Evolutionary conservation across 1,140 invertebrate genomes (phyloP), one percentile per base, ranked within the genome.

Genomic region (Aphelenchoides fujianensis): DNA sequence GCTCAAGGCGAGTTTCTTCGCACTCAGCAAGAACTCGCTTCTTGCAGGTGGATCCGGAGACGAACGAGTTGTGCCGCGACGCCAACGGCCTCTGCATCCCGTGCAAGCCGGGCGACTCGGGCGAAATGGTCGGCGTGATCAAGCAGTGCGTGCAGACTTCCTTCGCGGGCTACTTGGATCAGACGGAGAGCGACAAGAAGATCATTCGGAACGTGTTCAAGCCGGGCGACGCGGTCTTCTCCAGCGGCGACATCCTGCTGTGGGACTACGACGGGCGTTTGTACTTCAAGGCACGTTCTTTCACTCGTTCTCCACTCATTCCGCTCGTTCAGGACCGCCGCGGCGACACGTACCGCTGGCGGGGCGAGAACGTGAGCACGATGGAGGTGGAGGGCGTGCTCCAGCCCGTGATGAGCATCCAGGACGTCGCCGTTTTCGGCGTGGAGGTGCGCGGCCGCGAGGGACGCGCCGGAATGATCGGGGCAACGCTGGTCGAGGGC

Each of bases 351-450:
- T 23, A 68, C 1, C 1, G 35, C 41, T 83, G 81, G 82, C 92
- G 92, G 85, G 95, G 96, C 12, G 97, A 99, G 87, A 99, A 99
- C 86, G 95, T 98, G 0, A 96, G 93, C 1, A 98, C 97, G 0
- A 91, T 91, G 3, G 96, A 99, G 88, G 91, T 98, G 1, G 96
- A 99, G 86, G 92, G 90, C 1, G 89, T 94, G 64, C 89, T 98
- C 0, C 95, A 92, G 72, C 92, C 73, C 92, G 92, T 92, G 30
- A 88, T 91, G 28, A 88, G 90, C 67, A 91, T 95, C 75, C 89
- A 91, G 81, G 95, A 98, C 85, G 92, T 91, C 62, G 90, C 96
- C 35, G 93, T 97, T 5, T 97, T 94, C 85, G 94, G 95, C 30
- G 94, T 97, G 0, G 88, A 92, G 86, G 91, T 78, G 3, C 77